A percentile compares a stretch with the other conserved stretches of the same genome.
phyloP scores from a whole-genome alignment of 2,113 vertebrate species.

The Myotis lucifugus region DNA sequence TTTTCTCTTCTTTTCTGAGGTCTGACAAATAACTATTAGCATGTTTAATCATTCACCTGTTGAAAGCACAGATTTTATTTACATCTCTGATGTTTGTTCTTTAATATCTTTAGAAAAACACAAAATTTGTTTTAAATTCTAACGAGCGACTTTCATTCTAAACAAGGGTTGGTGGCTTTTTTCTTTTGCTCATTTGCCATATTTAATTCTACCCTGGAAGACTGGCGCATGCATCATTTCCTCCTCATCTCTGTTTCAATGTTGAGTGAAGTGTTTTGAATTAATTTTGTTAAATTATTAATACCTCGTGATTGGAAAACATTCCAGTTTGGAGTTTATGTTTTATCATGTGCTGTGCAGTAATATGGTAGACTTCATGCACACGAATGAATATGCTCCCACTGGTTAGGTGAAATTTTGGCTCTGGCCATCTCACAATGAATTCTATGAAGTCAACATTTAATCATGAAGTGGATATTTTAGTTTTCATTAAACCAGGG shows the following conservation, averaged over 20 bases:
- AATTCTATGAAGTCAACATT: conserved; percentile 68
- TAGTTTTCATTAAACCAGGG: conserved; percentile 14
- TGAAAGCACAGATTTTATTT: conserved; percentile 77
- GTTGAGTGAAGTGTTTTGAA: conserved; percentile 85
- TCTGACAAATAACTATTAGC: conserved; percentile 77
- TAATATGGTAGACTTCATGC: conserved; percentile 74
- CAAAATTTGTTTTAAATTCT: conserved; percentile 80
- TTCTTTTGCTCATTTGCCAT: conserved; percentile 81
- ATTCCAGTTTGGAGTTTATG: conserved; percentile 79
- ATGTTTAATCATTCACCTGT: conserved; percentile 77
- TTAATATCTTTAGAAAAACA: conserved; percentile 78
- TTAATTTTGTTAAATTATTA: conserved; percentile 89
- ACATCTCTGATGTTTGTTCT: conserved; percentile 75
- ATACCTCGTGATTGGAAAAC: conserved; percentile 83
- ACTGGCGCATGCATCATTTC: conserved; percentile 77
- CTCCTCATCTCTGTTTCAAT: conserved; percentile 76
- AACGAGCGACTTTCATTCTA: conserved; percentile 76
- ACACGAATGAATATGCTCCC: conserved; percentile 17
- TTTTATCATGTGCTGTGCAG: conserved; percentile 68
- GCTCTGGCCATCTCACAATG: conserved; percentile 36
- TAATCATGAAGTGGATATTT: conserved; percentile 69
- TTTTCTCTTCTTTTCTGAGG: conserved; percentile 77
- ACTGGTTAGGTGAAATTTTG: conserved; percentile 72
- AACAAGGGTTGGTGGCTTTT: conserved; percentile 74
- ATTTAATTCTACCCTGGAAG: conserved; percentile 83